phyloP scores from a whole-genome alignment of 1,140 invertebrate species.

The Oncopodura yosiiana region DNA sequence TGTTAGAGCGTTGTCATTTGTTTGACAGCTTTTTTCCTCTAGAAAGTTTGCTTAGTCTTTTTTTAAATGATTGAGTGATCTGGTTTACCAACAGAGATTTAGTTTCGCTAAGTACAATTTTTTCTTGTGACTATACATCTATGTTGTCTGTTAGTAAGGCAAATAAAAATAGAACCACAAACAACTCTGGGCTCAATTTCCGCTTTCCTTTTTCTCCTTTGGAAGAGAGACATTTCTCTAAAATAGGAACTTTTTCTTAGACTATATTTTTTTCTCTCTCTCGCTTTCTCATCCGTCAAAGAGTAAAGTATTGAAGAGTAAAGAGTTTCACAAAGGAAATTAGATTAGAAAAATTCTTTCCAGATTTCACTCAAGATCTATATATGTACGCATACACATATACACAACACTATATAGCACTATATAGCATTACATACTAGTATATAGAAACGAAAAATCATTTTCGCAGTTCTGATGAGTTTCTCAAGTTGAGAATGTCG shows the following conservation, averaged over 20 bases:
- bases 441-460: no score
- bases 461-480: no score
- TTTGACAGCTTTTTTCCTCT: neutral
- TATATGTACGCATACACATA: no score
- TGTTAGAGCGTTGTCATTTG: neutral
- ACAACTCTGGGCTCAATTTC: constrained; percentile 5
- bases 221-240: neutral
- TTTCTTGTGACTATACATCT: neutral
- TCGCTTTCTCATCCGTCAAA: neutral
- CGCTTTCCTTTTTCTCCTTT: constrained; percentile 6
- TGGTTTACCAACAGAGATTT: neutral
- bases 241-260: neutral
- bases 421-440: no score
- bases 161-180: neutral
- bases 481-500: no score
- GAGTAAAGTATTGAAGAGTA: no score
- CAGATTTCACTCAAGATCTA: no score
- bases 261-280: neutral
- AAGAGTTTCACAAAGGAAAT: constrained; percentile 8
- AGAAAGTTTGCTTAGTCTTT: neutral
- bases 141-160: neutral
- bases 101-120: neutral
- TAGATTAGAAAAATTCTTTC: neutral
- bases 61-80: neutral
- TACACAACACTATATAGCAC: no score